phyloP scores from a whole-genome alignment of 2,797 vertebrate genomes.

The Lemur catta region DNA sequence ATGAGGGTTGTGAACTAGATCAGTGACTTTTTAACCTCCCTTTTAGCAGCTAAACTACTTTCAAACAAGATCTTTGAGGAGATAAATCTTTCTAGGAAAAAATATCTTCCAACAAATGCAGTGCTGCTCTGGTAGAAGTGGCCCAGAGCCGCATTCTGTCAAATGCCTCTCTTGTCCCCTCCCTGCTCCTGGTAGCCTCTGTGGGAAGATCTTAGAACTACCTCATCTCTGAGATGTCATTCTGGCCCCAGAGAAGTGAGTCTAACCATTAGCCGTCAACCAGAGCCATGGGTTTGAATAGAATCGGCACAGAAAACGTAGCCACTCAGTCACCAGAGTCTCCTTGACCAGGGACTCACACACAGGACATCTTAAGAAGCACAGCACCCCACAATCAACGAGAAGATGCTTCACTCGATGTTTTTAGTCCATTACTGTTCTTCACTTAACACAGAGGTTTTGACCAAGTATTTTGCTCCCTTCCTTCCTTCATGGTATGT shows the following conservation, averaged over 20 bases:
- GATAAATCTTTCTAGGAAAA: not conserved
- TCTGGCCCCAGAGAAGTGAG: not conserved
- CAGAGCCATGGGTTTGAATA: too few relatives aligned
- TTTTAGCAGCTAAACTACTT: not conserved
- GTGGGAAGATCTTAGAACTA: not conserved
- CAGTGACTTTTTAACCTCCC: not conserved
- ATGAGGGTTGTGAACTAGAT: not conserved
- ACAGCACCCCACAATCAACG: accelerated
- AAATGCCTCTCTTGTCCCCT: not conserved
- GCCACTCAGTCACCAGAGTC: too few relatives aligned
- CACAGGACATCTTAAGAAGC: not conserved
- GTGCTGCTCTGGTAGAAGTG: not conserved
- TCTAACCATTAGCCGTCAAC: not conserved
- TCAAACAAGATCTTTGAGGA: not conserved
- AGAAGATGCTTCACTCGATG: not conserved
- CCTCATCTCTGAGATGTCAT: not conserved
- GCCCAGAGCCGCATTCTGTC: not conserved
- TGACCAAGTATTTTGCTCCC: not conserved
- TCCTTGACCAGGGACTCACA: not conserved
- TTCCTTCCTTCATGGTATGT: not conserved
- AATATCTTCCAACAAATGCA: not conserved
- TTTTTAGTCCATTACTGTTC: not conserved
- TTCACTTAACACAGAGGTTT: not conserved
- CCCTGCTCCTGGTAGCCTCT: not conserved
- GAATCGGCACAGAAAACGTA: not conserved